Evolutionary conservation across 2,113 vertebrate species (phyloP).

Genomic region (Datnioides undecimradiatus): DNA sequence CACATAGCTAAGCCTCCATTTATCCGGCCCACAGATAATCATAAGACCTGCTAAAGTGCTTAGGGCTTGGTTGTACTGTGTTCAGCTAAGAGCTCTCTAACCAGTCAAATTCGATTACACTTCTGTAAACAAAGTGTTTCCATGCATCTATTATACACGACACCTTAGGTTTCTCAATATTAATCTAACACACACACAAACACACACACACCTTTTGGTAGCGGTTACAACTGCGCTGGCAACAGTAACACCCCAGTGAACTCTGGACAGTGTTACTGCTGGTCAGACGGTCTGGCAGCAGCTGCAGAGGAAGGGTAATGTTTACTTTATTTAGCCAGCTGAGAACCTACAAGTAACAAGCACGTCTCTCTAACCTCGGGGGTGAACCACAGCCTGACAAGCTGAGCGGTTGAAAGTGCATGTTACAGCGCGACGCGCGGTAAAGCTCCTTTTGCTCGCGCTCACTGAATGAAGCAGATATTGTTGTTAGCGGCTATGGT

Average conservation of each 20-base stretch:
- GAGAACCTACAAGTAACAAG: not conserved
- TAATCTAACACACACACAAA: not conserved
- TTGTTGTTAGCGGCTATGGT: not conserved
- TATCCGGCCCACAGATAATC: constrained; percentile 3
- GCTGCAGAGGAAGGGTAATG: not conserved
- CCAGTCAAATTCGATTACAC: constrained; percentile 7
- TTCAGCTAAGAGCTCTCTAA: not conserved
- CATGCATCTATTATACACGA: not conserved
- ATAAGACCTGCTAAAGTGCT: constrained; percentile 44
- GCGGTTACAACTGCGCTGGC: not conserved
- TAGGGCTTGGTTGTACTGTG: not conserved
- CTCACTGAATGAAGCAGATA: not conserved
- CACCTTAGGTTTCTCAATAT: not conserved
- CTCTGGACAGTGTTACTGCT: not conserved
- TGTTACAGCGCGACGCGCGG: constrained; percentile 9
- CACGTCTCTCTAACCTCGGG: not conserved
- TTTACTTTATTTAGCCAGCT: not conserved
- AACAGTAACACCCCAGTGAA: not conserved
- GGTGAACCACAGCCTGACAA: not conserved
- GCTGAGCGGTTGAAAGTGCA: not conserved
- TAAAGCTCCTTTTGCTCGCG: not conserved
- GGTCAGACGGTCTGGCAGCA: not conserved
- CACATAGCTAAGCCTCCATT: constrained; percentile 1
- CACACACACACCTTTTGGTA: not conserved
- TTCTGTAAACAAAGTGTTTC: constrained; percentile 15